Base-by-base conservation (phyloP, 2,113 vertebrate genomes). In the Henicopernis longicauda region DNA sequence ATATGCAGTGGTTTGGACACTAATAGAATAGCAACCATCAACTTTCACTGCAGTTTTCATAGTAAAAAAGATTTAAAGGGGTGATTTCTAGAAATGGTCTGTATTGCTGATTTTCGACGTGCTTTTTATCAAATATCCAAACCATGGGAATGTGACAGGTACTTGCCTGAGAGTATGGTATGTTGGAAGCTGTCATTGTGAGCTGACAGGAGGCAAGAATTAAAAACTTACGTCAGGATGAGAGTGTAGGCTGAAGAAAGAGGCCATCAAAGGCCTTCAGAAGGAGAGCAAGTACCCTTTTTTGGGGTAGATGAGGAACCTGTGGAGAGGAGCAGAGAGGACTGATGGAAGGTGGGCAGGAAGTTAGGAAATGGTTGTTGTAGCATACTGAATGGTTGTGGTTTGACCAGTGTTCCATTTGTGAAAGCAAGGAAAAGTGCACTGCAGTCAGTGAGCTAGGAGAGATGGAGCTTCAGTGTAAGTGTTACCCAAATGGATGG, bases 31-130 rank as follows among this genome's bases (percentile, higher is more conserved):
- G 29, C 9, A 72, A 14, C 12, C 3, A 3, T 74, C 19, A 79
- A 31, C 50, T 87, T 91, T 67, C 26, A 71, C 11, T 91, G 32
- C 14, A 32, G 13, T 38, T 87, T 78, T 69, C 17, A 2, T 36
- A 82, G 9, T 12, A 26, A 63, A 69, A n/a, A 79, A 31, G 6
- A 34, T 59, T 40, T 55, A 45, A 67, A 58, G 26, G 16, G 4
- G 3, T 0, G 0, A 11, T 74, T 86, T 66, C 55, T 62, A 13
- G 29, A 62, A 79, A 27, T n/a, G 3, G 13, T 67, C 13, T 5
- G 1, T 65, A 16, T 40, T 80, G 31, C 11, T 78, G 3, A 36
- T 42, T 81, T 89, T 89, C 62, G 2, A 29, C 17, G 22, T 69
- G 27, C 7, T 83, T 80, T 47, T 86, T 77, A 52, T 26, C 29